A percentile compares a stretch with the other conserved stretches of the same genome.
These are phyloP conservation scores for Chymomyza amoena DNA, from an alignment of 2,888 invertebrate genomes.

Conservation along the genomic window DNA sequence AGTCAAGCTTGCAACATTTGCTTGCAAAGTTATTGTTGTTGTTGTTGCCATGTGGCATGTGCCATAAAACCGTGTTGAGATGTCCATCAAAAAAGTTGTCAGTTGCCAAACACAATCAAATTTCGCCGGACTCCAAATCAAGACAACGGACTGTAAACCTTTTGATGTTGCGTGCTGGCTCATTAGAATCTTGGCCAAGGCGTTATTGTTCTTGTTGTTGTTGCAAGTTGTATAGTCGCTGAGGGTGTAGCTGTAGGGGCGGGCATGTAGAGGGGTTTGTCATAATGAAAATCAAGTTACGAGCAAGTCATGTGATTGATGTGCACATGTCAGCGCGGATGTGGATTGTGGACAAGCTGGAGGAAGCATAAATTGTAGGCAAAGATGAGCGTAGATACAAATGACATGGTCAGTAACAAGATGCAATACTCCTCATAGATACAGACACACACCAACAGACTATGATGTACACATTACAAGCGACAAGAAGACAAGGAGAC, in stretches of 20 bases:
- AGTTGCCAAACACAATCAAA: conserved; percentile 34
- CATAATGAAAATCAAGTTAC: conserved; percentile 51
- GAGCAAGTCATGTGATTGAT: conserved; percentile 58
- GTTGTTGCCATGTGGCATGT: conserved; percentile 16
- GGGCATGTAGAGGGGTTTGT: conserved; percentile 7
- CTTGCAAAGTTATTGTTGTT: conserved; percentile 34
- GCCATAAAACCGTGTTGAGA: conserved; percentile 49
- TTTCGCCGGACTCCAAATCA: not conserved
- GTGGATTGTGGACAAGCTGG: conserved; percentile 14
- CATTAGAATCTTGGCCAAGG: conserved; percentile 54
- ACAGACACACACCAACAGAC: not conserved
- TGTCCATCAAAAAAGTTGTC: conserved; percentile 65
- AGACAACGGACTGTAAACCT: conserved; percentile 19
- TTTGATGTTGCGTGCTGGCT: conserved; percentile 54
- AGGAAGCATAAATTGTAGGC: conserved; percentile 61
- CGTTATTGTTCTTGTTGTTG: conserved; percentile 8
- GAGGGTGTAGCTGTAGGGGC: not conserved
- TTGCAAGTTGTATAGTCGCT: conserved; percentile 16
- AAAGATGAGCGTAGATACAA: conserved; percentile 48
- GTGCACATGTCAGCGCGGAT: conserved; percentile 55
- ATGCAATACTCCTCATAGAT: not conserved
- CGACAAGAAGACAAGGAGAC: not conserved
- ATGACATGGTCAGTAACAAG: conserved; percentile 19
- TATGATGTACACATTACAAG: not conserved
- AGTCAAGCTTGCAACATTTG: conserved; percentile 33